phyloP scores from a whole-genome alignment of 2,888 invertebrate species.

The Drosophila lutescens region DNA sequence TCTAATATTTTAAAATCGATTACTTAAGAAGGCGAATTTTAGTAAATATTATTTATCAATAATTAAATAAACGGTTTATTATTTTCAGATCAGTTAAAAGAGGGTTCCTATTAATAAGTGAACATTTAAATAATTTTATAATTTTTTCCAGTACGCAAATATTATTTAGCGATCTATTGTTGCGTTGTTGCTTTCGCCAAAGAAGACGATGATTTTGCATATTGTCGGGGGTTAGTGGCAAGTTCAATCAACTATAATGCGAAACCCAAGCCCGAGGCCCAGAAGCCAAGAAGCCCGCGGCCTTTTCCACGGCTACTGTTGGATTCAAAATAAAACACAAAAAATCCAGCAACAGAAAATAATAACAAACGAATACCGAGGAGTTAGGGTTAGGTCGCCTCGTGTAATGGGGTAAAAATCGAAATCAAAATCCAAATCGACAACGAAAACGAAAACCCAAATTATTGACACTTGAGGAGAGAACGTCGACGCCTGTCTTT shows the following conservation, averaged over 20 bases:
- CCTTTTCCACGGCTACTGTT: conserved; percentile 18
- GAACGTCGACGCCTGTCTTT: conserved; percentile 52
- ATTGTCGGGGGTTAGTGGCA: conserved; percentile 47
- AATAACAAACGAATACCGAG: neutral
- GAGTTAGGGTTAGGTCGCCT: conserved; percentile 4
- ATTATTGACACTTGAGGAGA: conserved; percentile 80
- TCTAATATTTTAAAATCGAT: no score
- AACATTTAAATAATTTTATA: no score
- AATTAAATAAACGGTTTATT: no score
- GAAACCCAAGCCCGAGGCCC: conserved; percentile 22
- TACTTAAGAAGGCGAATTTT: no score
- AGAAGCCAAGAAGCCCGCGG: conserved; percentile 24
- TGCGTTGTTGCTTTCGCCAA: conserved; percentile 56
- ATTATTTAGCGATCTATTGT: conserved; percentile 73
- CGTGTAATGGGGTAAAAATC: conserved; percentile 11
- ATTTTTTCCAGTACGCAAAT: conserved; percentile 52
- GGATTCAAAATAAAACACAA: neutral
- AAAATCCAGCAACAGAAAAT: neutral
- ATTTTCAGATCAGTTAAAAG: no score
- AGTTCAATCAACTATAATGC: conserved; percentile 56
- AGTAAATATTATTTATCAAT: no score
- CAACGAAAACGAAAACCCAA: conserved; percentile 59
- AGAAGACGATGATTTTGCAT: conserved; percentile 70
- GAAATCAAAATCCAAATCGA: conserved; percentile 49
- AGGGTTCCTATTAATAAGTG: no score